Evolutionary conservation across 1,140 invertebrate genomes (phyloP).

Genomic region (Drosophila virilis): DNA sequence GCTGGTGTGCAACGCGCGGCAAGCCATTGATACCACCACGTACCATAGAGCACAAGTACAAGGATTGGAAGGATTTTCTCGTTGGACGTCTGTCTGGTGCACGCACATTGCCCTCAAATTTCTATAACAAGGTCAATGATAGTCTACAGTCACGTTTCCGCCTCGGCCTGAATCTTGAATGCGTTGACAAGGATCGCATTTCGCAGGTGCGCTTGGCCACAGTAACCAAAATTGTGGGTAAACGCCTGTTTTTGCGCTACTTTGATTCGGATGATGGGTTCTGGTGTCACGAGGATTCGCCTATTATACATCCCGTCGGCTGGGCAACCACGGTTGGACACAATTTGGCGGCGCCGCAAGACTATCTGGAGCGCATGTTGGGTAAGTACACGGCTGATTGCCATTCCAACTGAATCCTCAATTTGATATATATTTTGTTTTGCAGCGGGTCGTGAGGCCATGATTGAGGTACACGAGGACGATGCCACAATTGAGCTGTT

Average conservation of each 20-base stretch:
- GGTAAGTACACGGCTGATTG: constrained; percentile 33
- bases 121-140: constrained; percentile 94
- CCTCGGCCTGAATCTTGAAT: constrained; percentile 94
- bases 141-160: constrained; percentile 93
- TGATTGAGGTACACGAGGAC: constrained; percentile 85
- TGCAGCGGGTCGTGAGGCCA: constrained; percentile 80
- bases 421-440: neutral
- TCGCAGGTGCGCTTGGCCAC: constrained; percentile 96
- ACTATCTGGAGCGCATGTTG: constrained; percentile 89
- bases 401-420: neutral
- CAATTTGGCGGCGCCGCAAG: constrained; percentile 91
- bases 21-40: constrained; percentile 97
- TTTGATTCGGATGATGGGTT: constrained; percentile 95
- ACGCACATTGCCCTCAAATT: constrained; percentile 95
- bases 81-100: constrained; percentile 96
- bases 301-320: constrained; percentile 96
- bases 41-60: constrained; percentile 95
- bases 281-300: constrained; percentile 98
- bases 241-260: constrained; percentile 95
- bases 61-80: constrained; percentile 98
- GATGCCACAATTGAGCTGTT: constrained; percentile 92
- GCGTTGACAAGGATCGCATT: constrained; percentile 97
- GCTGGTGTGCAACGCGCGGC: constrained; percentile 97
- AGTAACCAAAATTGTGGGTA: constrained; percentile 95
- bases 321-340: constrained; percentile 96